Evolutionary conservation across 35 echinoderm and acorn worm species (phyloP), one percentile per base, ranked within the genome.

Genomic region (Holothuria glaberrima): DNA sequence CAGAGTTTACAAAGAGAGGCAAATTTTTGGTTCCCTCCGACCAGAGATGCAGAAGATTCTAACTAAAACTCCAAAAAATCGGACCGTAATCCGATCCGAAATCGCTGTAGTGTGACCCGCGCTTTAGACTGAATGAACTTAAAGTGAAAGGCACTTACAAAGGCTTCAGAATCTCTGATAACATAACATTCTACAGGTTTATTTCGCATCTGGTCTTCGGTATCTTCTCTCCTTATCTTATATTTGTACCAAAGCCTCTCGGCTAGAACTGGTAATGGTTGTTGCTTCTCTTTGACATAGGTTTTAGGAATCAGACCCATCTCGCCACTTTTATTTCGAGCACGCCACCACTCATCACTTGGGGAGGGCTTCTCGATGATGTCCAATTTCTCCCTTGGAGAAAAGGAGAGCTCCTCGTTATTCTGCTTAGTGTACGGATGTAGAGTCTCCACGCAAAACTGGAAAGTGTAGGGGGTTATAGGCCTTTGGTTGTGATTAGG

Each of bases 101-200:
- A n/a, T n/a, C n/a, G n/a, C n/a, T n/a, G n/a, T n/a, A n/a, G n/a
- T n/a, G n/a, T n/a, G n/a, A n/a, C n/a, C n/a, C n/a, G n/a, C n/a
- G n/a, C n/a, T n/a, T n/a, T n/a, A n/a, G n/a, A n/a, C n/a, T n/a
- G n/a, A n/a, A n/a, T n/a, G 36, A 41, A 41, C 2, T 4, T 41
- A 41, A 41, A 41, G 36, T 41, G 7, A 41, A 2, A 41, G 36
- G 36, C 36, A 84, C 80, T 84, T 61, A 84, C 80, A 33, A 30
- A 84, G 0, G 80, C 80, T 84, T 84, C 80, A 48, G 80, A 84
- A 63, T 84, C 80, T 61, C 80, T 84, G 56, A 84, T 30, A 10
- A 84, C 80, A 46, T 61, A 84, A 63, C 80, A 61, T 63, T 84
- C 80, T 3, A 36, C 7, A 13, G 54, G n/a, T 36, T 84, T 59